Percentiles rank a stretch among this genome's conserved stretches.
Evolutionary conservation across 2,888 invertebrate species (phyloP).

Genomic region (Helleia helle): DNA sequence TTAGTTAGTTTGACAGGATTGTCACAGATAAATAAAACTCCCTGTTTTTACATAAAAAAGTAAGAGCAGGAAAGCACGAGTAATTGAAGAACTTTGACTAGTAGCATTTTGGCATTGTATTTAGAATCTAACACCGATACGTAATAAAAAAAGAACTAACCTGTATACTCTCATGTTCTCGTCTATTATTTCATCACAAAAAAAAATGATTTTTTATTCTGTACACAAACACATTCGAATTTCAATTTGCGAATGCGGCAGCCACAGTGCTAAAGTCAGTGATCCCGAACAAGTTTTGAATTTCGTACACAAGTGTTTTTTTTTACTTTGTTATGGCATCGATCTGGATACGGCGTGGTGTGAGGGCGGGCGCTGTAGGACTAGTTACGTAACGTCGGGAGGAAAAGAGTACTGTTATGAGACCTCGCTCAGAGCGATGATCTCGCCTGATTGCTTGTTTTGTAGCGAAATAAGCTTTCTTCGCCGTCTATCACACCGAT

Average conservation of each 20-base stretch:
- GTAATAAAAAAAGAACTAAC: neutral
- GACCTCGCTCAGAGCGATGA: constrained; percentile 67
- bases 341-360: constrained; percentile 34
- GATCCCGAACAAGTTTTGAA: constrained; percentile 19
- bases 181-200: constrained; percentile 1
- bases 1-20: too few species aligned
- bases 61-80: too few species aligned
- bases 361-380: constrained; percentile 50
- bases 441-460: constrained; percentile 61
- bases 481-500: constrained; percentile 43
- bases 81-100: too few species aligned
- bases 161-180: constrained; percentile 5
- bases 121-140: too few species aligned
- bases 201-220: constrained; percentile 2
- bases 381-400: constrained; percentile 65
- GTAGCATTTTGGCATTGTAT: too few species aligned
- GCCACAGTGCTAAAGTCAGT: constrained; percentile 10
- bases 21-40: too few species aligned
- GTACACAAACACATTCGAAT: constrained; percentile 8
- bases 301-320: constrained; percentile 9
- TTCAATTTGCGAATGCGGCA: constrained; percentile 1
- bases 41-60: too few species aligned
- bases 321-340: constrained; percentile 12
- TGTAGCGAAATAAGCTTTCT: constrained; percentile 65
- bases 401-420: constrained; percentile 67